A percentile compares a stretch with the other conserved stretches of the same genome.
These are phyloP conservation scores for Litoditis marina DNA, from an alignment of 2,888 invertebrate genomes.

Conservation along the genomic window DNA sequence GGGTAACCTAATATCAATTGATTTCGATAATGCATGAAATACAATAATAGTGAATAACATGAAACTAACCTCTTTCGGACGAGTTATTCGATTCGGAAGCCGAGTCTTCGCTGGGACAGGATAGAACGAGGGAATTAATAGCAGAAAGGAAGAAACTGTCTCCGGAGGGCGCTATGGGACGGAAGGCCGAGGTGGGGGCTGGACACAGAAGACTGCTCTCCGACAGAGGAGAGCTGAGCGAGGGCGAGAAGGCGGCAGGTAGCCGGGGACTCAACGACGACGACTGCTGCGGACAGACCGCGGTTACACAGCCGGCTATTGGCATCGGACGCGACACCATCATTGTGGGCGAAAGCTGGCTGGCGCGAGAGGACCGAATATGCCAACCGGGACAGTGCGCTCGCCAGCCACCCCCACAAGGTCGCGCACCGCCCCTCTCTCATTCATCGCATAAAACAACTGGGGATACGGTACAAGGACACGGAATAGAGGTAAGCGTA, in stretches of 20 bases:
- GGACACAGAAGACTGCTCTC: slow-evolving; percentile 17
- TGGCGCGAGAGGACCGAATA: slow-evolving; percentile 16
- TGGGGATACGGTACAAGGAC: slow-evolving; percentile 12
- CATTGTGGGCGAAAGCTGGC: slow-evolving; percentile 4
- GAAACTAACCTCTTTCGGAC: slow-evolving; percentile 15
- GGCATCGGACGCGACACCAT: slow-evolving; percentile 10
- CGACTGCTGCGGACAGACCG: slow-evolving; percentile 2
- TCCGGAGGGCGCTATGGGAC: slow-evolving; percentile 26
- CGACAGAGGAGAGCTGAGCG: slow-evolving; percentile 1
- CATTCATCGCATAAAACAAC: slow-evolving; percentile 18
- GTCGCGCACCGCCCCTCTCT: slow-evolving; percentile 5
- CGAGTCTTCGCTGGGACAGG: slow-evolving; percentile 12
- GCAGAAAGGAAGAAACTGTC: slow-evolving; percentile 17
- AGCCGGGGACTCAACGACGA: not conserved
- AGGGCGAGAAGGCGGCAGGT: not conserved
- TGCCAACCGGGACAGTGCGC: not conserved
- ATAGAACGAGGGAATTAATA: slow-evolving; percentile 13
- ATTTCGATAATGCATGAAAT: too few species aligned
- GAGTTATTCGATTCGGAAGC: slow-evolving; percentile 10
- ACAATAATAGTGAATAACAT: too few species aligned
- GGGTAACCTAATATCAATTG: too few species aligned
- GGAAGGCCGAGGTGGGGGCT: slow-evolving; percentile 29
- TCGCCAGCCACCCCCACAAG: slow-evolving; percentile 3
- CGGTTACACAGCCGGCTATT: not conserved
- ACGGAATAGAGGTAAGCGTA: too few species aligned